Percentiles rank a stretch among this genome's conserved stretches.
Evolutionary conservation across 1,140 invertebrate species (phyloP).

Genomic region (Dufourea novaeangliae): DNA sequence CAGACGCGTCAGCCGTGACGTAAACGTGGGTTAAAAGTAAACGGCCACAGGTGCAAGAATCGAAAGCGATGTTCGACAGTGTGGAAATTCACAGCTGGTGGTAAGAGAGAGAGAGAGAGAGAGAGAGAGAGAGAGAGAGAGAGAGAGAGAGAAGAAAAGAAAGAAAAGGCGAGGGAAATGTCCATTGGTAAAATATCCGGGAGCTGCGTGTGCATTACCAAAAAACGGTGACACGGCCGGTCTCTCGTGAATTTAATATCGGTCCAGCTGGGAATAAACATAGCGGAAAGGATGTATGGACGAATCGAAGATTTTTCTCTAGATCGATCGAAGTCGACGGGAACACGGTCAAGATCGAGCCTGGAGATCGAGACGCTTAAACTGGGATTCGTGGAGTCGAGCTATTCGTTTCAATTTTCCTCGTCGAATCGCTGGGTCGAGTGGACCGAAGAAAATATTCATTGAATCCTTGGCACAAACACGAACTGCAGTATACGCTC

Average conservation of each 20-base stretch:
- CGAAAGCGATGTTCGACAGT: neutral
- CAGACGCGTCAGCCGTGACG: too few relatives aligned
- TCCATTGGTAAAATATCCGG: conserved; percentile 3
- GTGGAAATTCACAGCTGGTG: conserved; percentile 3
- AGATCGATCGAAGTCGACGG: conserved; percentile 5
- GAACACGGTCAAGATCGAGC: neutral
- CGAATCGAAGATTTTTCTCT: neutral
- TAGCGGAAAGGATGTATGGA: conserved; percentile 15
- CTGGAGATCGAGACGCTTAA: neutral
- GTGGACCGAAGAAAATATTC: neutral
- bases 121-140: too few relatives aligned
- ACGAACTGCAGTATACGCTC: too few relatives aligned
- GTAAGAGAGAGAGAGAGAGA: neutral
- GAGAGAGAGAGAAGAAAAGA: too few relatives aligned
- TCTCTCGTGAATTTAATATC: conserved; percentile 60
- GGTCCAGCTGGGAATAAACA: conserved; percentile 56
- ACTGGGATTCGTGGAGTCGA: neutral
- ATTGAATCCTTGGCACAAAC: too few relatives aligned
- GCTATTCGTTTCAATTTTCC: neutral
- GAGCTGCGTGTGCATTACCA: conserved; percentile 55
- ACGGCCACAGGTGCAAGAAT: neutral
- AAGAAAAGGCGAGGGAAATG: neutral
- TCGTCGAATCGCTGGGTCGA: neutral
- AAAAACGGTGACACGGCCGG: conserved; percentile 47
- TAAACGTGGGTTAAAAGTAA: neutral